phyloP scores from a whole-genome alignment of 1,140 invertebrate genomes.

The Glomeris maerens region DNA sequence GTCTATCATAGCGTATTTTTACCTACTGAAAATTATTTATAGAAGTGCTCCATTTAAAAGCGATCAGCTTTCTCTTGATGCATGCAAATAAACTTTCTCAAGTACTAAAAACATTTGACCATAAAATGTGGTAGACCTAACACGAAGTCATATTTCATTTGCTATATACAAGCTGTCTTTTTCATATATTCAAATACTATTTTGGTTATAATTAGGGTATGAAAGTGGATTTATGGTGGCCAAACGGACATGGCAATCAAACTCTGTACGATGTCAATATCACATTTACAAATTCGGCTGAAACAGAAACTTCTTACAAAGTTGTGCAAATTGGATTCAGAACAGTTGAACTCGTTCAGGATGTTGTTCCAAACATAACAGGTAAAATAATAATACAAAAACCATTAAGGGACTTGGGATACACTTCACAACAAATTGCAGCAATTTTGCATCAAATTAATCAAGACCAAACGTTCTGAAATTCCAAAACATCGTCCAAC shows the following conservation, averaged over 20 bases:
- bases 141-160: background rate
- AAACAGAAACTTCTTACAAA: conserved; percentile 26
- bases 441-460: background rate
- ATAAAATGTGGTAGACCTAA: too few relatives aligned
- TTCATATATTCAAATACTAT: background rate
- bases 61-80: background rate
- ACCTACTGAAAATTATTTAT: background rate
- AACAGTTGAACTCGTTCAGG: conserved; percentile 51
- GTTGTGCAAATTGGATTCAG: conserved; percentile 63
- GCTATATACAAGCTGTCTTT: background rate
- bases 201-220: background rate
- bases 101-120: background rate
- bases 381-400: conserved; percentile 9
- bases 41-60: background rate
- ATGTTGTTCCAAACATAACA: conserved; percentile 23
- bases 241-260: conserved; percentile 79
- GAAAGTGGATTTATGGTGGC: conserved; percentile 68
- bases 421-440: background rate
- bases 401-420: background rate
- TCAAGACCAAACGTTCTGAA: background rate
- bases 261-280: conserved; percentile 54
- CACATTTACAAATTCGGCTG: conserved; percentile 28
- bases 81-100: background rate
- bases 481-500: background rate
- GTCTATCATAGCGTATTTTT: too few relatives aligned